A percentile compares a stretch with the other conserved stretches of the same genome.
phyloP scores from a whole-genome alignment of 2,113 vertebrate species.

The Anser cygnoides region DNA sequence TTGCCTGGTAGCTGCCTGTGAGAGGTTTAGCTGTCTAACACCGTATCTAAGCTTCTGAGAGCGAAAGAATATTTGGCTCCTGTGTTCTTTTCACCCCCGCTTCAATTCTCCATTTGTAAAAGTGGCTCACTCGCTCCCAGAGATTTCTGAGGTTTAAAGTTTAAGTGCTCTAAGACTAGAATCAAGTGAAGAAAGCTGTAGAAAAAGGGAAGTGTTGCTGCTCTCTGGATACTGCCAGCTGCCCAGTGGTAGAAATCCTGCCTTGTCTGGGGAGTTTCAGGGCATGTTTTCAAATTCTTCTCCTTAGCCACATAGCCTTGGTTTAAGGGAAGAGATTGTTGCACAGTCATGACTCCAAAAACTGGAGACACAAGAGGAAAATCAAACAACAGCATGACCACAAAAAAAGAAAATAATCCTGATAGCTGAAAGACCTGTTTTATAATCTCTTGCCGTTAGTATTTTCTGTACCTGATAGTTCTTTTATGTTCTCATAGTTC shows the following conservation, averaged over 20 bases:
- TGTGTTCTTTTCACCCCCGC: not conserved
- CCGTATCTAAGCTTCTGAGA: not conserved
- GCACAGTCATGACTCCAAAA: not conserved
- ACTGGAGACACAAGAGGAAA: not conserved
- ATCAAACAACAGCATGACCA: not conserved
- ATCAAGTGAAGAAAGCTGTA: not conserved
- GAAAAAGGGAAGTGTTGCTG: not conserved
- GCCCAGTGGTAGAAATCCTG: not conserved
- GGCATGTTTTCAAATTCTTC: not conserved
- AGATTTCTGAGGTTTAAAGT: not conserved
- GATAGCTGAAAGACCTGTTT: not conserved
- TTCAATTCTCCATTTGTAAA: not conserved
- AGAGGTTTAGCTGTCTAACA: not conserved
- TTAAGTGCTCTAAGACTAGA: not conserved
- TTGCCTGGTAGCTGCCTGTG: not conserved
- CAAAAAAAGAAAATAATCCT: not conserved
- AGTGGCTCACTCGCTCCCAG: not conserved
- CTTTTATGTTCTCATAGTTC: not conserved
- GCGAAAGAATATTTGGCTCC: not conserved
- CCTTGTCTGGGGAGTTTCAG: not conserved
- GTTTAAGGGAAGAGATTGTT: not conserved
- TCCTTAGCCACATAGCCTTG: not conserved
- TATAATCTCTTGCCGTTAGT: not conserved
- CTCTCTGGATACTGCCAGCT: not conserved
- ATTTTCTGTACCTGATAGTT: not conserved